phyloP scores from a whole-genome alignment of 2,888 invertebrate species.

The Biston stratarius region DNA sequence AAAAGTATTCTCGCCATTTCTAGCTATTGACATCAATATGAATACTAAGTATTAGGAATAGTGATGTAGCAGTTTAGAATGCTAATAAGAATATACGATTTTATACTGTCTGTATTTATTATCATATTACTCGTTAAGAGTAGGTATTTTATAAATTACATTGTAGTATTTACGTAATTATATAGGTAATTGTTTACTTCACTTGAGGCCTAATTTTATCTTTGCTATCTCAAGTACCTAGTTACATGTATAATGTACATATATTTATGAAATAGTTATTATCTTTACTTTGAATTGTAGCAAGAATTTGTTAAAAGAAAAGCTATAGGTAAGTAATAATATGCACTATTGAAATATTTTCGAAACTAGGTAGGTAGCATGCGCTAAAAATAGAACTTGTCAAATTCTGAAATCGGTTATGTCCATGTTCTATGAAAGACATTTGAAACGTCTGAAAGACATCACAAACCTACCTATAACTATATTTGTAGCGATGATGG shows the following conservation, averaged over 20 bases:
- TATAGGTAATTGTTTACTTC: constrained; percentile 5
- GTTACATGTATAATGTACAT: too few relatives aligned
- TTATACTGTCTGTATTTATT: neutral
- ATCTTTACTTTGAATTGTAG: constrained; percentile 2
- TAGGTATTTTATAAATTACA: neutral
- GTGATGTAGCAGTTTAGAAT: constrained; percentile 6
- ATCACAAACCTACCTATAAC: too few relatives aligned
- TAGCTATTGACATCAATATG: neutral
- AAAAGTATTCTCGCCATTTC: neutral
- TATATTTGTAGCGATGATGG: too few relatives aligned
- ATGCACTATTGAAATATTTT: too few relatives aligned
- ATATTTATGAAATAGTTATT: neutral
- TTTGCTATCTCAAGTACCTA: constrained; percentile 9
- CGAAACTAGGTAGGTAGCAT: too few relatives aligned
- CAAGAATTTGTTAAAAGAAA: neutral
- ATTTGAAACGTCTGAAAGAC: too few relatives aligned
- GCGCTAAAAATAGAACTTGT: too few relatives aligned
- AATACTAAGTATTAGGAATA: neutral
- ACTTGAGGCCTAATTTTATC: constrained; percentile 4
- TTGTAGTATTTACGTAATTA: too few relatives aligned
- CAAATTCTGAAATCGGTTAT: too few relatives aligned
- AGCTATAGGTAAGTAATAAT: too few relatives aligned
- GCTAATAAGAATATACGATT: constrained; percentile 10
- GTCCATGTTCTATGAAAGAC: too few relatives aligned
- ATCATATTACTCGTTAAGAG: neutral